These are phyloP conservation scores for Portevinia maculata DNA, from an alignment of 2,888 invertebrate species.

Conservation along the genomic window DNA sequence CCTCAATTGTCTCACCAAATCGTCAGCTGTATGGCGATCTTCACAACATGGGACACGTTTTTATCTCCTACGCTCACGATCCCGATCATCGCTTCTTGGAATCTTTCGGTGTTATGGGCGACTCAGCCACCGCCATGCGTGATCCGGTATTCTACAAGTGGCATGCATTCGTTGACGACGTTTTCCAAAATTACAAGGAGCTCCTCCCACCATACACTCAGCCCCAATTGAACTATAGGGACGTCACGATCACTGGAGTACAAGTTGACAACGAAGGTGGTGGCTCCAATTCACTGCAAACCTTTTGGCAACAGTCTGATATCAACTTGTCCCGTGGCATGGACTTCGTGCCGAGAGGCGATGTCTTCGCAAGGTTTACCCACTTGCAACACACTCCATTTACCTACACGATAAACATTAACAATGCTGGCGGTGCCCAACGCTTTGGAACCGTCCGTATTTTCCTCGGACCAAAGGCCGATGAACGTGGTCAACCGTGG, in stretches of 20 bases:
- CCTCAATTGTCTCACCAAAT: slow-evolving; percentile 87
- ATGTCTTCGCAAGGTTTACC: slow-evolving; percentile 86
- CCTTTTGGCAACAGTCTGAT: slow-evolving; percentile 90
- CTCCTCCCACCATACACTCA: slow-evolving; percentile 86
- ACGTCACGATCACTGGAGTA: slow-evolving; percentile 85
- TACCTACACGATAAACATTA: slow-evolving; percentile 85
- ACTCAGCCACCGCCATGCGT: slow-evolving; percentile 91
- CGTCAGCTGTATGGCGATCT: slow-evolving; percentile 88
- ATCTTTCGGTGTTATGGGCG: slow-evolving; percentile 90
- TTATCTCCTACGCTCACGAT: slow-evolving; percentile 89
- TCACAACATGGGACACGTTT: slow-evolving; percentile 91
- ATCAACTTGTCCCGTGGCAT: slow-evolving; percentile 89
- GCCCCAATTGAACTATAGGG: slow-evolving; percentile 77
- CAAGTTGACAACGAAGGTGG: slow-evolving; percentile 83
- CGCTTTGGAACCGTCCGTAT: slow-evolving; percentile 86
- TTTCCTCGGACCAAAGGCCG: slow-evolving; percentile 85
- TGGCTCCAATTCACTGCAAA: slow-evolving; percentile 84
- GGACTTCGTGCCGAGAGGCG: slow-evolving; percentile 89
- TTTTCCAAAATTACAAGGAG: slow-evolving; percentile 88
- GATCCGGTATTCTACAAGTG: slow-evolving; percentile 92
- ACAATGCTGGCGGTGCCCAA: slow-evolving; percentile 83
- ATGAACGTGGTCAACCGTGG: slow-evolving; percentile 85
- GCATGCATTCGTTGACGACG: slow-evolving; percentile 89
- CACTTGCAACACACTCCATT: slow-evolving; percentile 89
- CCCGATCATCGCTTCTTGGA: slow-evolving; percentile 88